A percentile compares a stretch with the other conserved stretches of the same genome.
Evolutionary conservation across 2,888 invertebrate genomes (phyloP).

Genomic region (Xanthia togata): DNA sequence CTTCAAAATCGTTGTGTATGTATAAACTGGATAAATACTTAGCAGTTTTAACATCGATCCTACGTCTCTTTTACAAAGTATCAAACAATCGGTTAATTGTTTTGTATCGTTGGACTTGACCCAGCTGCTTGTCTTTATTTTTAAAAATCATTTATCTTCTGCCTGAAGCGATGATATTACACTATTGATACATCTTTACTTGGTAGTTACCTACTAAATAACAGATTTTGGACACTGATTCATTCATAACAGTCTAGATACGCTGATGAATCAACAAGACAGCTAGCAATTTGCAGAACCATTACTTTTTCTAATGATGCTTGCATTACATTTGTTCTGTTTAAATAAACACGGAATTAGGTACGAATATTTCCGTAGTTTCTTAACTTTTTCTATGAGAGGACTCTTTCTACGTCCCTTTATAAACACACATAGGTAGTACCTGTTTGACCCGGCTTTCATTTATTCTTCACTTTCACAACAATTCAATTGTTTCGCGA

Average conservation of each 20-base stretch:
- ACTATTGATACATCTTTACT: constrained; percentile 36
- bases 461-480: neutral
- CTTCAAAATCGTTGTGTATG: neutral
- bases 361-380: constrained; percentile 11
- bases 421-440: neutral
- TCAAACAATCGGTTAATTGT: constrained; percentile 47
- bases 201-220: constrained; percentile 20
- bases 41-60: neutral
- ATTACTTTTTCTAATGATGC: constrained; percentile 34
- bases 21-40: neutral
- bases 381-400: neutral
- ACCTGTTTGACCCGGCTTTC: neutral
- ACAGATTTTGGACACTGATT: constrained; percentile 51
- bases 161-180: constrained; percentile 33
- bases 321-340: constrained; percentile 9
- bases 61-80: constrained; percentile 4
- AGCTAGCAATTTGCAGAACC: constrained; percentile 31
- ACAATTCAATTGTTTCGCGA: neutral
- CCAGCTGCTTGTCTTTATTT: constrained; percentile 71
- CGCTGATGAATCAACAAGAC: constrained; percentile 39
- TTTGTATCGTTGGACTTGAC: constrained; percentile 68
- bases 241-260: constrained; percentile 34
- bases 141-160: constrained; percentile 66
- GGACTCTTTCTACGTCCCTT: neutral
- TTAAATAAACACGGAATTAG: constrained; percentile 23